These are phyloP conservation scores for Apotomis capreana DNA, from an alignment of 2,888 invertebrate species.

Conservation along the genomic window DNA sequence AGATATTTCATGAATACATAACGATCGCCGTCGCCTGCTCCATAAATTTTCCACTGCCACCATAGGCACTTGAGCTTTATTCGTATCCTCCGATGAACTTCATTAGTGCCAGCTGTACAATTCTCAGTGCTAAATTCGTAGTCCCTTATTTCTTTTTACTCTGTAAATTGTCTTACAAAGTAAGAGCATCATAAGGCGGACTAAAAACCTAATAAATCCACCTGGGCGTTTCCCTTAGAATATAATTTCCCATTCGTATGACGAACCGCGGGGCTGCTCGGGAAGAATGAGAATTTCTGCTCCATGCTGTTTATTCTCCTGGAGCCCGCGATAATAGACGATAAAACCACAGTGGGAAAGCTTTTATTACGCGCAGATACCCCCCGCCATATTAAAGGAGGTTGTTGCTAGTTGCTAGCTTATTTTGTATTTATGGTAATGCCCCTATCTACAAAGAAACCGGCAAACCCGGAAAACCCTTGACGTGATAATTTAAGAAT, in stretches of 20 bases:
- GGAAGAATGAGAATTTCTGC: not conserved
- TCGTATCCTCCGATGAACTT: slow-evolving; percentile 8
- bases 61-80: slow-evolving; percentile 15
- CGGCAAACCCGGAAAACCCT: too few relatives aligned
- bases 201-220: slow-evolving; percentile 19
- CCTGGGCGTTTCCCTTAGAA: slow-evolving; percentile 5
- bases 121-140: not conserved
- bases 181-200: not conserved
- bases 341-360: slow-evolving; percentile 26
- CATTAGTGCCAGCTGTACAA: slow-evolving; percentile 8
- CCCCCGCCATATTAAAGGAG: slow-evolving; percentile 22
- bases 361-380: slow-evolving; percentile 28
- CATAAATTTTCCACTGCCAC: slow-evolving; percentile 20
- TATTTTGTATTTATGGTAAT: slow-evolving; percentile 18
- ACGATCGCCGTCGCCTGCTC: slow-evolving; percentile 16
- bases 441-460: not conserved
- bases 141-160: not conserved
- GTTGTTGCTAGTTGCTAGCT: slow-evolving; percentile 13
- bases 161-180: not conserved
- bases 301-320: slow-evolving; percentile 6
- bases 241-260: slow-evolving; percentile 17
- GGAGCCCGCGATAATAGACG: slow-evolving; percentile 23
- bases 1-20: slow-evolving; percentile 26
- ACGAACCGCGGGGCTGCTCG: not conserved
- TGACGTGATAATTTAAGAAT: not conserved